phyloP scores from a whole-genome alignment of 2,113 vertebrate genomes.

The Dipodomys ordii region DNA sequence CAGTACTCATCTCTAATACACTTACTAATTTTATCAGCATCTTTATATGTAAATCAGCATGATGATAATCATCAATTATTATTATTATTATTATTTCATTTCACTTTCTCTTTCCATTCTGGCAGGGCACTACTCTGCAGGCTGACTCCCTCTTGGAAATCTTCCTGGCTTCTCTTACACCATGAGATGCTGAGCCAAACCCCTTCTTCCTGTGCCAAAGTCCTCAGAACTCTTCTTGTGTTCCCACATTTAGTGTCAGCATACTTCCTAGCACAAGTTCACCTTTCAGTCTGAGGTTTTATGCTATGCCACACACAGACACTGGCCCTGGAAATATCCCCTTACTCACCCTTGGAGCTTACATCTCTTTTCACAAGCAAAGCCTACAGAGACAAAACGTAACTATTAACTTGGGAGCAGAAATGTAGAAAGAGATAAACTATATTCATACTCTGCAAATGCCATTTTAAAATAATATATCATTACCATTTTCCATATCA shows the following conservation, averaged over 20 bases:
- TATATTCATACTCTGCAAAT: neutral
- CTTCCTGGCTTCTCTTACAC: neutral
- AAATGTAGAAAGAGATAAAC: neutral
- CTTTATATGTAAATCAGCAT: neutral
- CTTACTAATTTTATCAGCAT: neutral
- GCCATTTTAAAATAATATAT: neutral
- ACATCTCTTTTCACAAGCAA: accelerated
- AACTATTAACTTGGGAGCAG: neutral
- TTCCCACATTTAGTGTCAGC: neutral
- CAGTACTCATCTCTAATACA: neutral
- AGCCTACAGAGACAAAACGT: neutral
- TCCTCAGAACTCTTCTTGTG: too few species aligned
- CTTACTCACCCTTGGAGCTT: neutral
- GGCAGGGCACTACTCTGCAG: neutral
- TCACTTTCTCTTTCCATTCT: neutral
- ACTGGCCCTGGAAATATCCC: accelerated
- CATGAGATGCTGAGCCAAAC: neutral
- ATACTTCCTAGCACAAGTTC: neutral
- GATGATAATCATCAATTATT: too few species aligned
- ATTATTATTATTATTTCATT: neutral
- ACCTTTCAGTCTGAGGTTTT: neutral
- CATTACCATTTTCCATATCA: neutral
- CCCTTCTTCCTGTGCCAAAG: neutral
- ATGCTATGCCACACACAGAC: too few species aligned
- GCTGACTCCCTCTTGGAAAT: neutral